phyloP scores from a whole-genome alignment of 2,113 vertebrate genomes.

The Hippolais icterina region DNA sequence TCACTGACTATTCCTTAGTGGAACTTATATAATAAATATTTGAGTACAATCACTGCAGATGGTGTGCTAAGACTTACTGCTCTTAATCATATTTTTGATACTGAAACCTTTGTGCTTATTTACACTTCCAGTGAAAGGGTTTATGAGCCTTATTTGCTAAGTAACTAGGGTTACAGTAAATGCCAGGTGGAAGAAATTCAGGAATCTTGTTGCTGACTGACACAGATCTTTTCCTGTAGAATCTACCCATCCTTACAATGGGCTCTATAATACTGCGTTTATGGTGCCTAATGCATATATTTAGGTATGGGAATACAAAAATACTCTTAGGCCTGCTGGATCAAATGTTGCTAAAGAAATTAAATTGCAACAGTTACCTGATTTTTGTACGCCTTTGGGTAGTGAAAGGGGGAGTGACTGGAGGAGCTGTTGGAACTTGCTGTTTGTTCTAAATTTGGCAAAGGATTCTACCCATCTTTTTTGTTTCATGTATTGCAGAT shows the following conservation, averaged over 20 bases:
- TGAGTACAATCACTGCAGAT: not conserved
- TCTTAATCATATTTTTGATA: slow-evolving; percentile 1
- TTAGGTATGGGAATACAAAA: not conserved
- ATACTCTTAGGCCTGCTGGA: not conserved
- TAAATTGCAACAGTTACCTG: not conserved
- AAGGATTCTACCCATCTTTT: not conserved
- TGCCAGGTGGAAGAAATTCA: slow-evolving; percentile 1
- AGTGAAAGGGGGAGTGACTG: not conserved
- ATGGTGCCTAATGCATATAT: not conserved
- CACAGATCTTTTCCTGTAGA: not conserved
- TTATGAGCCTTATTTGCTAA: slow-evolving; percentile 16
- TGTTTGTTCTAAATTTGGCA: not conserved
- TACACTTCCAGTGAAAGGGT: not conserved
- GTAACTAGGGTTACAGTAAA: not conserved
- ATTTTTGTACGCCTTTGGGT: not conserved
- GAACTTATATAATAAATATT: slow-evolving; percentile 34
- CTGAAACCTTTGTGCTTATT: slow-evolving; percentile 1
- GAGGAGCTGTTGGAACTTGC: slow-evolving; percentile 24
- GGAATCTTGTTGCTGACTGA: not conserved
- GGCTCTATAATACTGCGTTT: not conserved
- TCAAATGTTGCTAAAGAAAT: not conserved
- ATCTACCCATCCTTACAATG: not conserved
- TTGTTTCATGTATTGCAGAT: not conserved
- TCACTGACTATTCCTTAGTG: slow-evolving; percentile 22
- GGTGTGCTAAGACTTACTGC: slow-evolving; percentile 1